These are phyloP conservation scores for Xiphophorus maculatus DNA, from an alignment of 2,113 vertebrate genomes.

Conservation along the genomic window DNA sequence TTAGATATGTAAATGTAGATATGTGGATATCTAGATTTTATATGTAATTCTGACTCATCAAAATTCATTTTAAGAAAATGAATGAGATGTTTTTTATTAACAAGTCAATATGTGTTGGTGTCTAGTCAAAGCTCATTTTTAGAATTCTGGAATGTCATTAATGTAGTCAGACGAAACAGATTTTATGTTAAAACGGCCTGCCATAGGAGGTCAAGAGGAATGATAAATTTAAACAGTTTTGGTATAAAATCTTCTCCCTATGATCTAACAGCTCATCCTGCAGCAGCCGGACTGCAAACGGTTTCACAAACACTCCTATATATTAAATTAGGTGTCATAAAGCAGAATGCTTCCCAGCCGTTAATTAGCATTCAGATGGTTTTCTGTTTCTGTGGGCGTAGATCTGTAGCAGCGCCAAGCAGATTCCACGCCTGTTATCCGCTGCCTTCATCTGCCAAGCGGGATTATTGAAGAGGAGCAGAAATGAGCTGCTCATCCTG, in stretches of 20 bases:
- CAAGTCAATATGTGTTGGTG: too few relatives aligned
- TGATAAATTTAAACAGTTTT: neutral
- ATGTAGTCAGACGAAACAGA: too few relatives aligned
- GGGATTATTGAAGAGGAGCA: conserved; percentile 62
- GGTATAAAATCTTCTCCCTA: neutral
- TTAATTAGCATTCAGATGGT: conserved; percentile 20
- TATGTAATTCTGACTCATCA: too few relatives aligned
- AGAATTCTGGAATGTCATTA: too few relatives aligned
- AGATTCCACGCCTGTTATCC: conserved; percentile 63
- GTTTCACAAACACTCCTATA: neutral
- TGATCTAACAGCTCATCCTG: neutral
- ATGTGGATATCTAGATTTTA: too few relatives aligned
- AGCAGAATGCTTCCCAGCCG: neutral
- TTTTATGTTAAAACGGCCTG: too few relatives aligned
- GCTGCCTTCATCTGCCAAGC: conserved; percentile 53
- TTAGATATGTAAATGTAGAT: too few relatives aligned
- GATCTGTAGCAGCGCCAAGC: conserved; percentile 39
- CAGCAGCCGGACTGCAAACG: neutral
- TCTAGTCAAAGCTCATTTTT: too few relatives aligned
- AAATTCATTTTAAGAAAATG: too few relatives aligned
- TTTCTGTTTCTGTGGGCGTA: neutral
- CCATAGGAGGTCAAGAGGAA: too few relatives aligned
- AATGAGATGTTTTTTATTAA: too few relatives aligned
- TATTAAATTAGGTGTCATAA: neutral
- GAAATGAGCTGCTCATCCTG: conserved; percentile 41